Conservation (phyloP, 2,797 vertebrate genomes). For the Anolis apletophallus region DNA sequence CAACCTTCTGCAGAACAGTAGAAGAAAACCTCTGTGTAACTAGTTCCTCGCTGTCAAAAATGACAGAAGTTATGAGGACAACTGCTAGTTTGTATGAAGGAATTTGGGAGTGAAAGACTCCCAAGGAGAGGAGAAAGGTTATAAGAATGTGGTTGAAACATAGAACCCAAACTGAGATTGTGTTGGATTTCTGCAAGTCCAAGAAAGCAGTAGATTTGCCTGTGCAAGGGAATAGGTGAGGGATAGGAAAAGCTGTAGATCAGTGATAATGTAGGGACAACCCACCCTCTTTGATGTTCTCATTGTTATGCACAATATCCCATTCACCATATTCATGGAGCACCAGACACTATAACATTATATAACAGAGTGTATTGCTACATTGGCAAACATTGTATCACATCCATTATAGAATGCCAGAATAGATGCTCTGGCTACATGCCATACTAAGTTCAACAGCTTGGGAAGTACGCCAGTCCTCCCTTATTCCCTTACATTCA, state of each 20-base stretch:
- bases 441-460: constrained; percentile 47
- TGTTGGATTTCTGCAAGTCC: constrained; percentile 50
- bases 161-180: constrained; percentile 30
- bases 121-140: constrained; percentile 7
- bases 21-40: constrained; percentile 39
- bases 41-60: constrained; percentile 31
- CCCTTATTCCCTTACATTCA: constrained; percentile 28
- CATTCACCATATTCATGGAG: constrained; percentile 33
- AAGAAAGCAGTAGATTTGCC: background rate
- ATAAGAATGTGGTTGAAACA: constrained; percentile 47
- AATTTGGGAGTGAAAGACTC: constrained; percentile 8
- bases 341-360: constrained; percentile 16
- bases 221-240: background rate
- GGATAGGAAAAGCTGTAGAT: constrained; percentile 1
- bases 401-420: constrained; percentile 25
- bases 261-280: constrained; percentile 44
- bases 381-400: constrained; percentile 35
- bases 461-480: constrained; percentile 54
- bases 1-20: constrained; percentile 43
- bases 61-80: constrained; percentile 36
- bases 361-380: constrained; percentile 39
- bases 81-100: background rate
- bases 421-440: constrained; percentile 43
- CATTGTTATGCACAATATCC: constrained; percentile 23
- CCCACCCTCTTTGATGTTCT: constrained; percentile 52